Conservation (phyloP, 2,113 vertebrate genomes). For the Pelecanoides urinatrix region DNA sequence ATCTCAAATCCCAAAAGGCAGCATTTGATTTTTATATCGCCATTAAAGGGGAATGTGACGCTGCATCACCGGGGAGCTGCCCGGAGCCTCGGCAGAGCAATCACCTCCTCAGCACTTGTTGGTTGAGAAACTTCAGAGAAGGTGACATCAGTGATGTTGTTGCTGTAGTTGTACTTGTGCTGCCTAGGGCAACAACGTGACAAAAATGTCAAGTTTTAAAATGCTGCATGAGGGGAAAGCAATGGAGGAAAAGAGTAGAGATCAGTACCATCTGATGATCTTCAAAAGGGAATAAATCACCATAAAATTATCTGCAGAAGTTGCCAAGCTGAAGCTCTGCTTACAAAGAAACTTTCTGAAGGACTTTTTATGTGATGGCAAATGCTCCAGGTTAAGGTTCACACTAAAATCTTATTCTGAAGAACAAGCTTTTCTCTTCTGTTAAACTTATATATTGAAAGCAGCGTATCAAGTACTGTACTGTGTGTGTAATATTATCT, state of each 20-base stretch:
- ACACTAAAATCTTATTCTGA: background rate
- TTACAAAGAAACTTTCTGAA: background rate
- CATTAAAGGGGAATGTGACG: background rate
- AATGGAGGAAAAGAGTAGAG: background rate
- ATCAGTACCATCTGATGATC: background rate
- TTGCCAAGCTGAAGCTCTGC: background rate
- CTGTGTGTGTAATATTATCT: background rate
- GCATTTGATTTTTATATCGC: fast-evolving
- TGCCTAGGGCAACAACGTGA: conserved; percentile 1
- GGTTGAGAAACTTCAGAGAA: background rate
- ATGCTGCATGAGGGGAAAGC: background rate
- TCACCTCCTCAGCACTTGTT: background rate
- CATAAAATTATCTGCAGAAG: conserved; percentile 25
- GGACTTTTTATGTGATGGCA: background rate
- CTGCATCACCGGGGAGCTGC: background rate
- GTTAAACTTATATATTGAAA: background rate
- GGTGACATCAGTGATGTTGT: background rate
- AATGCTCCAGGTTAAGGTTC: background rate
- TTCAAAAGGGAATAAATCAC: conserved; percentile 50
- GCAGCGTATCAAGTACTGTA: background rate
- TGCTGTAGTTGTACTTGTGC: background rate
- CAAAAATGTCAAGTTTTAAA: background rate
- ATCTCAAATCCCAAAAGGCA: background rate
- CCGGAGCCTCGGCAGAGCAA: background rate
- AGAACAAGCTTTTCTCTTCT: background rate